A percentile compares a stretch with the other conserved stretches of the same genome.
phyloP scores from a whole-genome alignment of 2,888 invertebrate species.

The Lochmaea crataegi region DNA sequence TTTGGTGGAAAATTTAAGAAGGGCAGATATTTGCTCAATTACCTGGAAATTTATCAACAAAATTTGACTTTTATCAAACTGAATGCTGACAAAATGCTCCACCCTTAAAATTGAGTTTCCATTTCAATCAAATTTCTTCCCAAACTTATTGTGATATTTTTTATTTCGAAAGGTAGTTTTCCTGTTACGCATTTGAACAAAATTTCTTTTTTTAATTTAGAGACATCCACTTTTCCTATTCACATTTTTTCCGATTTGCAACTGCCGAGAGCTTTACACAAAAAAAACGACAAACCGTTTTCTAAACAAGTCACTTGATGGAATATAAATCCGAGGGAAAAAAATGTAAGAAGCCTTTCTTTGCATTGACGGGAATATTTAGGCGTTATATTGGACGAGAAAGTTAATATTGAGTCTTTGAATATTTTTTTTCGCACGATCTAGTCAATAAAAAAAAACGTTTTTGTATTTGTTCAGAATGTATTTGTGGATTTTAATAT shows the following conservation, averaged over 20 bases:
- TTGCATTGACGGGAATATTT: background rate
- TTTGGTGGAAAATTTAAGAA: too few species aligned
- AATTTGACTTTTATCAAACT: too few species aligned
- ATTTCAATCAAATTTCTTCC: too few species aligned
- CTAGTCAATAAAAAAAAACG: too few species aligned
- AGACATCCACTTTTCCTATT: background rate
- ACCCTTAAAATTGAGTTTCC: too few species aligned
- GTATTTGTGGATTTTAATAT: too few species aligned
- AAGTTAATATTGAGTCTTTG: background rate
- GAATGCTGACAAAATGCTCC: too few species aligned
- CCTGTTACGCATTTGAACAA: background rate
- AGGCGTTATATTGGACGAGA: background rate
- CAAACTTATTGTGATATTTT: too few species aligned
- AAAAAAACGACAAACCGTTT: background rate
- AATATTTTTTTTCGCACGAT: too few species aligned
- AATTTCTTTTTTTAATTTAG: background rate
- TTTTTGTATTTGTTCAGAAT: too few species aligned
- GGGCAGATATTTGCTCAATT: too few species aligned
- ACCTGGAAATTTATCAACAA: too few species aligned
- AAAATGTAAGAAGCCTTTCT: background rate
- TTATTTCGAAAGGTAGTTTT: background rate
- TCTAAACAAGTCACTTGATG: background rate
- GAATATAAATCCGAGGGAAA: background rate
- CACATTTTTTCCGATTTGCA: background rate
- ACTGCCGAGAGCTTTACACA: background rate